A percentile compares a stretch with the other conserved stretches of the same genome.
Evolutionary conservation across 2,888 invertebrate genomes (phyloP).

Genomic region (Drosophila cyrtoloma): DNA sequence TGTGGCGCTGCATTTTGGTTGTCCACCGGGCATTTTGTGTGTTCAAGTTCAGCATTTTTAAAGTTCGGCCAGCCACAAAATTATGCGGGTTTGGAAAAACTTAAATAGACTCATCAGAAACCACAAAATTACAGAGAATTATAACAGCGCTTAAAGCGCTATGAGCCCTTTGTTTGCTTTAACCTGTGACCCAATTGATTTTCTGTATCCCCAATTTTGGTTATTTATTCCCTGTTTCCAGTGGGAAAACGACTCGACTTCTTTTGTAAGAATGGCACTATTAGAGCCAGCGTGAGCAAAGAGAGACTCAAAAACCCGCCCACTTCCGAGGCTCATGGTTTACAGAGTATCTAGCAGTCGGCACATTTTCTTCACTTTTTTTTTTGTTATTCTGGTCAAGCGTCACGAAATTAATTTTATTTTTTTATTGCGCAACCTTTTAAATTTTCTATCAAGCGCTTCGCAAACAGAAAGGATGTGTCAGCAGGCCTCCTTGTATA

Average conservation of each 20-base stretch:
- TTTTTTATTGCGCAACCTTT: conserved; percentile 75
- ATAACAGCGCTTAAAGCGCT: conserved; percentile 6
- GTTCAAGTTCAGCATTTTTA: conserved; percentile 51
- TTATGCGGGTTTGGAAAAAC: conserved; percentile 23
- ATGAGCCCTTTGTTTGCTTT: conserved; percentile 2
- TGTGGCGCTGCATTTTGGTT: conserved; percentile 64
- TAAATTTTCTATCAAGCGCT: conserved; percentile 76
- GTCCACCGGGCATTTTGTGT: conserved; percentile 44
- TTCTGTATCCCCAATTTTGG: not conserved
- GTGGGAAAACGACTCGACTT: not conserved
- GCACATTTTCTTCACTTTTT: not conserved
- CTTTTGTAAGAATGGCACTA: not conserved
- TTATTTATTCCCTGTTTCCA: not conserved
- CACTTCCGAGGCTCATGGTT: rapidly evolving
- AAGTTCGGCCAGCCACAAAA: conserved; percentile 40
- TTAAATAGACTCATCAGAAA: not conserved
- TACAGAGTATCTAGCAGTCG: conserved; percentile 12
- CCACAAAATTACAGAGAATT: conserved; percentile 23
- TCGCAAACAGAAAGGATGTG: conserved; percentile 47
- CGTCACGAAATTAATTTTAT: conserved; percentile 73
- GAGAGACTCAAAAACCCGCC: not conserved
- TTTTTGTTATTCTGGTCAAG: conserved; percentile 37
- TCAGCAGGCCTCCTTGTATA: conserved; percentile 6
- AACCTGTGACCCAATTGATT: conserved; percentile 11
- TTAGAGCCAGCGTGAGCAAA: not conserved